phyloP scores from a whole-genome alignment of 2,113 vertebrate species.

The Embiotoca jacksoni region DNA sequence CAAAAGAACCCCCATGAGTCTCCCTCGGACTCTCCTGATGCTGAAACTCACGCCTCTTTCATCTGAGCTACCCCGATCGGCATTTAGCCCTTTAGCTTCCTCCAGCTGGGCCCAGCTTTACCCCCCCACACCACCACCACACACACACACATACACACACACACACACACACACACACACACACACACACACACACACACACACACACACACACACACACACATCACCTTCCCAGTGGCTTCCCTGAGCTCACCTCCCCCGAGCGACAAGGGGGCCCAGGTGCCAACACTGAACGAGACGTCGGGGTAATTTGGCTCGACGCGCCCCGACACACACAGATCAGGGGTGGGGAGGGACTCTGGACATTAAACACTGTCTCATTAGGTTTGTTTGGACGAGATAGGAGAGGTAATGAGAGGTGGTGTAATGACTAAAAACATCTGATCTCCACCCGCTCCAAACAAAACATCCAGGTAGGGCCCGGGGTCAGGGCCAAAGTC shows the following conservation, averaged over 20 bases:
- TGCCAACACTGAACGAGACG: conserved; percentile 84
- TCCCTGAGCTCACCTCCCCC: conserved; percentile 78
- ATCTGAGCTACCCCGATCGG: conserved; percentile 75
- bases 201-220: no score
- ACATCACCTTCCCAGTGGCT: conserved; percentile 76
- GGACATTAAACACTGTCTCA: conserved; percentile 89
- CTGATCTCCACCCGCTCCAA: conserved; percentile 81
- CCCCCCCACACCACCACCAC: conserved; percentile 62
- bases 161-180: no score
- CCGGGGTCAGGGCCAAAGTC: conserved; percentile 84
- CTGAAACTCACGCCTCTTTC: conserved; percentile 48
- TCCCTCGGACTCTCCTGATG: conserved; percentile 57
- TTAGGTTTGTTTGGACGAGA: conserved; percentile 84
- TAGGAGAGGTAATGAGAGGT: conserved; percentile 80
- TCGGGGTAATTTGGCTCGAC: conserved; percentile 87
- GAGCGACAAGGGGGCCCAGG: conserved; percentile 89
- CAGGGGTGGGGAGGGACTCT: conserved; percentile 60
- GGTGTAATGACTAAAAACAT: conserved; percentile 82
- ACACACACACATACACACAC: no score
- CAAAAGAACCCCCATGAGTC: conserved; percentile 74
- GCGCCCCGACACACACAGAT: conserved; percentile 83
- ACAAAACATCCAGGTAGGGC: conserved; percentile 79
- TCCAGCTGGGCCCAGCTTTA: conserved; percentile 90
- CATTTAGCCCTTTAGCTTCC: conserved; percentile 81
- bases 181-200: no score